Percentiles rank a stretch among this genome's conserved stretches.
These are phyloP conservation scores for Trachelus tabidus DNA, from an alignment of 2,888 invertebrate species.

Conservation along the genomic window DNA sequence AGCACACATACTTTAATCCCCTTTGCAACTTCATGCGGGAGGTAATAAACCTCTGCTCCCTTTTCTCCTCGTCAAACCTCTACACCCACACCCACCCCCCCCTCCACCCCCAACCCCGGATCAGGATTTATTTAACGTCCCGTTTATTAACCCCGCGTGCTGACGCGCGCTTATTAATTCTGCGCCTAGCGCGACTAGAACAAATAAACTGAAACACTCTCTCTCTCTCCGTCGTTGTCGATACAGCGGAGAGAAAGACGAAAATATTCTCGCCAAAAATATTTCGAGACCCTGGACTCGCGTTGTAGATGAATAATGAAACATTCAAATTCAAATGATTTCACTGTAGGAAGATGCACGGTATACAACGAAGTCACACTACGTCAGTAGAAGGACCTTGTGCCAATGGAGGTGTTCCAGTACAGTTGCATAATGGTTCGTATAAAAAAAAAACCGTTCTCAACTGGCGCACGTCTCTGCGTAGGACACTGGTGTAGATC, in stretches of 20 bases:
- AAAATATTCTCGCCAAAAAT: neutral
- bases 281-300: neutral
- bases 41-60: too few relatives aligned
- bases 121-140: too few relatives aligned
- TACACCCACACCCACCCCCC: too few relatives aligned
- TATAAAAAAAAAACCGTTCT: neutral
- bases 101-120: too few relatives aligned
- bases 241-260: neutral
- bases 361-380: neutral
- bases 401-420: neutral
- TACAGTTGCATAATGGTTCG: neutral
- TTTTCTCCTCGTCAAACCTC: too few relatives aligned
- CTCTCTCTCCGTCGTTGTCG: too few relatives aligned
- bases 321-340: neutral
- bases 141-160: conserved; percentile 1
- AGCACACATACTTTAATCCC: too few relatives aligned
- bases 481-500: neutral
- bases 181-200: neutral
- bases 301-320: neutral
- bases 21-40: too few relatives aligned
- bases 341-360: neutral
- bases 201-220: too few relatives aligned
- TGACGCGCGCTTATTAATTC: neutral
- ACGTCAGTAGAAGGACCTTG: neutral
- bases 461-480: neutral